Percentiles rank a stretch among this genome's conserved stretches.
phyloP scores from a whole-genome alignment of 2,113 vertebrate genomes.

The Harpagus bidentatus region DNA sequence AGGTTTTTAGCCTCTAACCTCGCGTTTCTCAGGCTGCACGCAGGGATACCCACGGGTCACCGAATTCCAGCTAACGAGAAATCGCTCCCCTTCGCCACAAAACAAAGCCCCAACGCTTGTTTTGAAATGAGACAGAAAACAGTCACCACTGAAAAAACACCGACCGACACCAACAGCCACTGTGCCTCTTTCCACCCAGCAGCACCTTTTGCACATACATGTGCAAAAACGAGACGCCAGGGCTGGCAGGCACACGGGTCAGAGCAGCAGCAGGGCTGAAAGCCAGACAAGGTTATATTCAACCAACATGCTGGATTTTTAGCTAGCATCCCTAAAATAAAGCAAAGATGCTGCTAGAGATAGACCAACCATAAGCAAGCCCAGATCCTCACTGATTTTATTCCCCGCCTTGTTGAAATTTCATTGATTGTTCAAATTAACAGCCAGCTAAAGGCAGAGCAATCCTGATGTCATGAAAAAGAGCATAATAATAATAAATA shows the following conservation, averaged over 20 bases:
- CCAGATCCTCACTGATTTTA: not conserved
- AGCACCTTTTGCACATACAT: not conserved
- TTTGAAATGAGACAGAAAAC: not conserved
- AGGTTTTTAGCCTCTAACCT: not conserved
- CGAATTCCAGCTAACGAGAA: not conserved
- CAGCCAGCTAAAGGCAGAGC: not conserved
- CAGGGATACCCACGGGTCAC: not conserved
- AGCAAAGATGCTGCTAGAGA: not conserved
- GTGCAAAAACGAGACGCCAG: not conserved
- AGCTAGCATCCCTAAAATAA: not conserved
- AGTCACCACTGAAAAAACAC: not conserved
- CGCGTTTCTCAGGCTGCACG: accelerated
- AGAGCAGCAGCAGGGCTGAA: not conserved
- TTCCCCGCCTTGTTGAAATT: accelerated
- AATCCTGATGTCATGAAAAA: not conserved
- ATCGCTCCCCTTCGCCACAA: not conserved
- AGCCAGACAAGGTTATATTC: not conserved
- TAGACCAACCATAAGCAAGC: not conserved
- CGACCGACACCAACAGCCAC: accelerated
- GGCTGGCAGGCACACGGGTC: not conserved
- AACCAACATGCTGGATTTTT: not conserved
- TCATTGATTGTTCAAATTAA: not conserved
- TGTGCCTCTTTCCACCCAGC: not conserved
- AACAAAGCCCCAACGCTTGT: not conserved
- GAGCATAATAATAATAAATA: not conserved